Evolutionary conservation across 2,888 invertebrate species (phyloP).

Genomic region (Pseudococcus longispinus): DNA sequence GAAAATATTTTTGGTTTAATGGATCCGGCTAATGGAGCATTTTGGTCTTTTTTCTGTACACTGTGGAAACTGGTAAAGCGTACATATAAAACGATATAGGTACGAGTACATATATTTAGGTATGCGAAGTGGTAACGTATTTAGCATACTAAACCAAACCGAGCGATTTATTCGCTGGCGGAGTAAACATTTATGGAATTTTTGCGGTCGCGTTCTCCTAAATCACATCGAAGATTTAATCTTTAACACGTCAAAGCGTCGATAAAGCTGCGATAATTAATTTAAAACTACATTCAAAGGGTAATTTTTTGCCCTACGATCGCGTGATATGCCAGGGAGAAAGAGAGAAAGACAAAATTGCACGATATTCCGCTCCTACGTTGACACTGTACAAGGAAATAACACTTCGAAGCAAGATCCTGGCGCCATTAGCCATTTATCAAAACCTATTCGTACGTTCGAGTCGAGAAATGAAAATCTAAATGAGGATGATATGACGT

Average conservation of each 20-base stretch:
- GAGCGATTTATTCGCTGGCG: neutral
- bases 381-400: neutral
- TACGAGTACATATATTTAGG: neutral
- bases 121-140: neutral
- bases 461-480: too few relatives aligned
- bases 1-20: neutral
- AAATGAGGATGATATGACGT: too few relatives aligned
- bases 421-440: neutral
- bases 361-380: neutral
- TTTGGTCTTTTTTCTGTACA: neutral
- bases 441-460: neutral
- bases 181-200: constrained; percentile 4
- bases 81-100: neutral
- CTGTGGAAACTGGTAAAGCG: neutral
- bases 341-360: neutral
- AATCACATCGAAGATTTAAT: neutral
- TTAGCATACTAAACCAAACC: neutral
- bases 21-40: neutral
- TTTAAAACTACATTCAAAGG: neutral
- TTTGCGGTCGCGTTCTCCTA: neutral
- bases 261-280: neutral
- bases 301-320: neutral
- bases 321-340: neutral
- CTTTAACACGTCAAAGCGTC: neutral
- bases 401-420: neutral